Base-by-base conservation (phyloP, 2,113 vertebrate species). In the Gadus macrocephalus region DNA sequence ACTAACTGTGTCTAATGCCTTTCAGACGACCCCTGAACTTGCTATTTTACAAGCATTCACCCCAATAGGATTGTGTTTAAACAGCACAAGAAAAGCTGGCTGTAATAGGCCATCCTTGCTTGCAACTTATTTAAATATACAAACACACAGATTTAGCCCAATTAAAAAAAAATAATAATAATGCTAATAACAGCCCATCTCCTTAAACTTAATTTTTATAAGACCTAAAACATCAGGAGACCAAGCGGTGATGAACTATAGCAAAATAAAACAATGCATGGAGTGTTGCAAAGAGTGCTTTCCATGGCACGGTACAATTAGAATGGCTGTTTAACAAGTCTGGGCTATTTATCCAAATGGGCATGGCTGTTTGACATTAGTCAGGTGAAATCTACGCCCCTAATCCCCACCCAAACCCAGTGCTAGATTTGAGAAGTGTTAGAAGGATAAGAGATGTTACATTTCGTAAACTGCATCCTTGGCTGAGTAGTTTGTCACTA, bases 351-450 rank as follows among this genome's bases (percentile, higher is more conserved):
- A 78, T 73, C 73, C 62, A 77, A 78, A 80, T 66, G 68, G 76
- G 78, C 82, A 72, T 62, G 77, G 71, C 68, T 82, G 83, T 85
- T 82, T 82, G 78, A 82, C 74, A 74, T 85, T 78, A 81, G 72
- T 79, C 84, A 86, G 76, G 59, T 68, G 68, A 64, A 81, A 72
- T 82, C 77, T 74, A 69, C 14, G 22, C 31, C 59, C 55, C 58
- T 25, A 4, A 35, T 35, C 31, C 31, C 31, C 6, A 35, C 31
- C 31, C 31, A 35, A 35, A 69, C 68, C 62, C 64, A 68, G 64
- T 79, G 77, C 67, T 73, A 69, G 69, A 74, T 61, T 55, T 76
- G 68, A 85, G 56, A 77, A 63, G 62, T 9, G 49, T 69, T n/a
- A 69, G 70, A 59, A 64, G 64, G 67, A 76, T 19, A 76, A 69